phyloP scores from a whole-genome alignment of 2,888 invertebrate genomes.

The Ectemnius cavifrons region DNA sequence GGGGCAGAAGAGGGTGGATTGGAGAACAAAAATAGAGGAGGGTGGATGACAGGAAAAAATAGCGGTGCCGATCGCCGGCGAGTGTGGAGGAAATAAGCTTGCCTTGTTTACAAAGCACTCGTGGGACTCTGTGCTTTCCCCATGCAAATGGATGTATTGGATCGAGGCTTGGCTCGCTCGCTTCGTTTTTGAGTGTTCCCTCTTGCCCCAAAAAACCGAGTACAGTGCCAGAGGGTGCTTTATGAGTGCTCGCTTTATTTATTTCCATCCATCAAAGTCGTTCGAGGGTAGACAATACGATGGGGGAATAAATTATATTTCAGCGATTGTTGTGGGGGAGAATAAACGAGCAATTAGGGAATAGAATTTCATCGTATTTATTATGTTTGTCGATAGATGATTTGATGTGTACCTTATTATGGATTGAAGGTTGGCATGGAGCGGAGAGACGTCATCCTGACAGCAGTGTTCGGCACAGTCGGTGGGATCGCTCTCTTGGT shows the following conservation, averaged over 20 bases:
- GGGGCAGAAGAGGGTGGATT: no score
- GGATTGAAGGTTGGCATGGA: slow-evolving; percentile 83
- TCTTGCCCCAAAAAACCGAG: neutral
- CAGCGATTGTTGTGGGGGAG: neutral
- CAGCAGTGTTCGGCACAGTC: slow-evolving; percentile 83
- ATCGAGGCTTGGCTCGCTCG: no score
- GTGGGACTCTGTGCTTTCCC: no score
- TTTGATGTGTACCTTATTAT: neutral
- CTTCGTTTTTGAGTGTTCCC: neutral
- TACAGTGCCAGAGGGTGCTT: neutral
- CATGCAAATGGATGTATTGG: no score
- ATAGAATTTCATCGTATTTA: neutral
- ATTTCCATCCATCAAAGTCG: neutral
- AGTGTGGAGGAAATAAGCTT: no score
- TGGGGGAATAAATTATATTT: neutral
- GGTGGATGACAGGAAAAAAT: no score
- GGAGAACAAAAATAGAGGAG: no score
- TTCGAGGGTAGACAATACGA: neutral
- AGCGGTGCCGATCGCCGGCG: no score
- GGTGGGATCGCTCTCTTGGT: slow-evolving; percentile 81
- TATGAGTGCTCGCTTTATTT: neutral
- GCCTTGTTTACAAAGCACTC: no score
- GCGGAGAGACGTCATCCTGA: slow-evolving; percentile 83
- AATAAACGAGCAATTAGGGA: slow-evolving; percentile 1
- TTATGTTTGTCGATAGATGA: neutral